A percentile compares a stretch with the other conserved stretches of the same genome.
Conservation (phyloP, 2,888 invertebrate genomes). For the Psylliodes chrysocephalus region DNA sequence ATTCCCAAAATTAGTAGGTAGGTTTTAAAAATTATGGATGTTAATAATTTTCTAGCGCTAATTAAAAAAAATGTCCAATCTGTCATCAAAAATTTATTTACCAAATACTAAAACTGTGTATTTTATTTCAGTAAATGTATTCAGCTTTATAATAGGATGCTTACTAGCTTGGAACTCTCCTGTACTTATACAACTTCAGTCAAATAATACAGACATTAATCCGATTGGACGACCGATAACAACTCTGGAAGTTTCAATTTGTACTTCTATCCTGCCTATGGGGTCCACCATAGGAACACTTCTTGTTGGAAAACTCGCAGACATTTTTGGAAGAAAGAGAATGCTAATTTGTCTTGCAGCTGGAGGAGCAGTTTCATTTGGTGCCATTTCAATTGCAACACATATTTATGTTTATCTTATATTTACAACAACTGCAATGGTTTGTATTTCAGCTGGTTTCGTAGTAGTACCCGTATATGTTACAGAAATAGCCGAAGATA, state of each 20-base stretch:
- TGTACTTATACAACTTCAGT: conserved; percentile 38
- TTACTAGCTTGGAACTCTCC: conserved; percentile 63
- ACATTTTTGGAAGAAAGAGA: conserved; percentile 70
- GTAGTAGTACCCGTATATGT: background rate
- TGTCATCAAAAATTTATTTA: too few species aligned
- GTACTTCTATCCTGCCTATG: conserved; percentile 14
- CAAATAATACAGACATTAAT: conserved; percentile 44
- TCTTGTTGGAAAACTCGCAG: conserved; percentile 31
- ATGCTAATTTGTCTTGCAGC: conserved; percentile 71
- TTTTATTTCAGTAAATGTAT: too few species aligned
- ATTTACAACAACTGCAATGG: conserved; percentile 54
- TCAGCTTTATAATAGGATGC: too few species aligned
- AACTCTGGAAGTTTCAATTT: background rate
- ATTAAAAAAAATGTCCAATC: too few species aligned
- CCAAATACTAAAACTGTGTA: too few species aligned
- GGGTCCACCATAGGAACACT: conserved; percentile 39
- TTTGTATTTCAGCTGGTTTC: background rate
- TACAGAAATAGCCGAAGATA: background rate
- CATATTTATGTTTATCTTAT: conserved; percentile 58
- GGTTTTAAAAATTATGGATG: too few species aligned
- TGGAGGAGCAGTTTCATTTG: conserved; percentile 69
- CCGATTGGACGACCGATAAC: conserved; percentile 55
- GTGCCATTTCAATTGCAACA: conserved; percentile 36
- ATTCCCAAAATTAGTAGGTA: too few species aligned
- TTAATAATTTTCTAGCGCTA: too few species aligned